Base-by-base conservation (phyloP, 2,797 vertebrate species). In the Mormyrops boulengeri region DNA sequence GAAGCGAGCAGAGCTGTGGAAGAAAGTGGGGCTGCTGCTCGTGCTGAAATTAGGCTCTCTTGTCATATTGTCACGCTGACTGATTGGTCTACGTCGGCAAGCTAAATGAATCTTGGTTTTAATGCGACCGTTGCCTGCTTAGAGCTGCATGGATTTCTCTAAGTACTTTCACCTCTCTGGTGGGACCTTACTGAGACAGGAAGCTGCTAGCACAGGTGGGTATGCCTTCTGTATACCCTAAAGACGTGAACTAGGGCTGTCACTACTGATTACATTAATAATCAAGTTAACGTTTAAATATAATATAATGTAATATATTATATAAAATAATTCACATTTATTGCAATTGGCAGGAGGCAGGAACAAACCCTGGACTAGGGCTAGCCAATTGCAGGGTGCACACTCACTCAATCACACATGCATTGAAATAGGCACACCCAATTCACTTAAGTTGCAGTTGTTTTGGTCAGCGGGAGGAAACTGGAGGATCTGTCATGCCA, bases 71-170 rank as follows among this genome's bases (percentile, higher is more conserved):
- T 44, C 1, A 41, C 22, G 30, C 38, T 62, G 84, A 90, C 88
- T 89, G 85, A 88, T 91, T 87, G 82, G 88, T 60, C 80, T 87
- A 38, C 66, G 84, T 85, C 87, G 30, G 89, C 90, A 92, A 91
- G 90, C 89, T 90, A 91, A 89, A 66, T 84, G 26, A 88, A 89
- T 89, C 30, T 41, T 87, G 62, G 34, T 47, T 91, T 85, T 87
- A 53, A 91, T 90, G 87, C 77, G 41, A 88, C 89, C 88, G 91
- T 89, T 92, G 91, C 62, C 90, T 88, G 92, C 91, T 92, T 89
- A 88, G 85, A 93, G 93, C 92, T 92, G 87, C 91, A 62, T 91
- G 94, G 93, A 88, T 90, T 89, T 88, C 90, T 92, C 91, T 86
- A 19, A 89, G 88, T 90, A 49, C 3, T 4, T 73, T 73, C 47